Evolutionary conservation across 2,888 invertebrate species (phyloP), one percentile per base, ranked within the genome.

Genomic region (Andricus quercusramuli): DNA sequence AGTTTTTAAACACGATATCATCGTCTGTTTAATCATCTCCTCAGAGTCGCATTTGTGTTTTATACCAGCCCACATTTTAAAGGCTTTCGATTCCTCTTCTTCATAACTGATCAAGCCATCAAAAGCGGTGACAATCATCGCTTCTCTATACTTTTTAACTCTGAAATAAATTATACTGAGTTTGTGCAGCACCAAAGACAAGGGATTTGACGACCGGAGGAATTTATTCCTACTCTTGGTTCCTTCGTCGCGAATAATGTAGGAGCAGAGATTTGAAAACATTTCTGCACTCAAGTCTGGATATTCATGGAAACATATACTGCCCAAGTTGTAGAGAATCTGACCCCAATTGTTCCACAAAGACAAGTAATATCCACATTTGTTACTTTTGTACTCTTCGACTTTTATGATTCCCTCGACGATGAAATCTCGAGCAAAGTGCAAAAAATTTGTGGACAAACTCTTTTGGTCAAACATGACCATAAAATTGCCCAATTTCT

Each of bases 21-120:
- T 83, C 20, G 89, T 87, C 0, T 86, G 22, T 20, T 83, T 81
- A 59, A 82, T 41, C 44, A 88, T 78, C 47, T 88, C 81, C n/a
- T 85, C 80, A 0, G 81, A 78, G 47, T 80, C 78, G 8, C 78
- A 79, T 77, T 90, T 88, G 5, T 88, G 80, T 62, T 92, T 91
- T n/a, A 91, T 88, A 37, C 78, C 85, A 1, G 87, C 78, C 92
- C 92, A 92, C 80, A 88, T 86, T 1, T 86, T 85, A 79, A 88
- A 91, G n/a, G 90, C 90, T 82, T 90, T 91, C 6, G 85, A 85
- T 15, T 88, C 84, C 4, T 81, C 41, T 20, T 85, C 80, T 4
- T 85, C 83, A 59, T 84, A 81, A 82, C 88, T 90, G 15, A 91
- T 67, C 25, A 92, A 77, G 22, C 85, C 89, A 80, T 89, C 88